Base-by-base conservation (phyloP, 2,888 invertebrate species). In the Pollenia angustigena region DNA sequence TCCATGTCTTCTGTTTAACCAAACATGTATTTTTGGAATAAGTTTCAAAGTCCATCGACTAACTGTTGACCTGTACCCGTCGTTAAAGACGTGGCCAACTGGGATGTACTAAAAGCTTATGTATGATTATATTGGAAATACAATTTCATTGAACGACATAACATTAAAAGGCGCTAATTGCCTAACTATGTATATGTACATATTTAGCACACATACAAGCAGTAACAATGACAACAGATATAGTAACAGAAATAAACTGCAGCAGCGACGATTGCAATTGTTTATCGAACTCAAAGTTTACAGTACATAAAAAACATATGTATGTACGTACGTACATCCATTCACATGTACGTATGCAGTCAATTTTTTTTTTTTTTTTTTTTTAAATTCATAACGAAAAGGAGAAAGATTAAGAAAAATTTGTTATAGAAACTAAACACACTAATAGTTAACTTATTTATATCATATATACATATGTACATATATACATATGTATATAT, bases 121-220 rank as follows among this genome's bases (percentile, higher is more conserved):
- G 42, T 16, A 52, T 44, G 23, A n/a, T 18, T 11, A 4, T 62
- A 76, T 72, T 83, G 58, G 44, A 71, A 85, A 85, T 76, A 81
- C 18, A 81, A 72, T 85, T 85, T 81, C 85, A 85, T 78, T 85
- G 85, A 85, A 85, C 85, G 78, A 85, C 76, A 71, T 83, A 76
- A 71, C 58, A 78, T 81, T 85, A 81, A 81, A 81, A 71, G 72
- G 72, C 76, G 81, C 81, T 81, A 85, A 85, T 81, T 85, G 66
- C 23, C 23, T 23, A 23, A 23, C 23, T 58, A 78, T 58, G 64
- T 54, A 12, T 18, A 81, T 42, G 52, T 74, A 18, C 23, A 23
- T 23, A 23, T 23, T 23, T 2, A 23, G n/a, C 40, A 76, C n/a
- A 78, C 32, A 50, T 18, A 2, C 23, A 23, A 23, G 14, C 32